These are phyloP conservation scores for Labia minor DNA, from an alignment of 2,888 invertebrate species.

Conservation along the genomic window DNA sequence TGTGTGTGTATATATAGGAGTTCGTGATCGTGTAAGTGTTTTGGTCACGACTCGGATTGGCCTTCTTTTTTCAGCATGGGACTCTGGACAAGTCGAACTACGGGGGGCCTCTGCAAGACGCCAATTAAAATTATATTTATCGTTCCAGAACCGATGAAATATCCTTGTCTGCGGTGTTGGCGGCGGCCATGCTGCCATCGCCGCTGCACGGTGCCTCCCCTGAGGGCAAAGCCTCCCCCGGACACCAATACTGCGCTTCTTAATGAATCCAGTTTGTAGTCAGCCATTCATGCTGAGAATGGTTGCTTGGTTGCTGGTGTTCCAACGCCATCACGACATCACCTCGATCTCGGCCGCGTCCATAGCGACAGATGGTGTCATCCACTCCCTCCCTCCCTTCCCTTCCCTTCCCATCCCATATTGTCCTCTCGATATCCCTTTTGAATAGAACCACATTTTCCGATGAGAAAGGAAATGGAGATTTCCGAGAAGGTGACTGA, in stretches of 20 bases:
- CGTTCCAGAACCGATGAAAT: not conserved
- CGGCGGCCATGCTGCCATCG: not conserved
- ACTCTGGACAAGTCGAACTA: not conserved
- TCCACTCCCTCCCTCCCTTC: not conserved
- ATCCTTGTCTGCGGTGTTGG: not conserved
- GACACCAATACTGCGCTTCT: not conserved
- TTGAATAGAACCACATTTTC: not conserved
- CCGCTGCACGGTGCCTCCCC: not conserved
- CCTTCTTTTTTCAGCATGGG: not conserved
- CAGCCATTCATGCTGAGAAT: not conserved
- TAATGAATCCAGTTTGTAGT: not conserved
- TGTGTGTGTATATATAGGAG: not conserved
- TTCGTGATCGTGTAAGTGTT: not conserved
- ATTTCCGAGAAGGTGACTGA: not conserved
- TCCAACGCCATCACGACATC: too few species aligned
- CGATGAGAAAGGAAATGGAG: conserved; percentile 4
- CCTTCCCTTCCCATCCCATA: not conserved
- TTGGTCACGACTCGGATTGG: not conserved
- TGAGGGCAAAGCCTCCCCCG: not conserved
- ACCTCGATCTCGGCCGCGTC: too few species aligned
- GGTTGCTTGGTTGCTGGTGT: too few species aligned
- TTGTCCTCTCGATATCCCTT: too few species aligned
- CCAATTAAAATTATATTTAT: conserved; percentile 13
- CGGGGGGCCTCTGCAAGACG: conserved; percentile 13
- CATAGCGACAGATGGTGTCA: not conserved